phyloP scores from a whole-genome alignment of 2,888 invertebrate species.

The Tipula lateralis region DNA sequence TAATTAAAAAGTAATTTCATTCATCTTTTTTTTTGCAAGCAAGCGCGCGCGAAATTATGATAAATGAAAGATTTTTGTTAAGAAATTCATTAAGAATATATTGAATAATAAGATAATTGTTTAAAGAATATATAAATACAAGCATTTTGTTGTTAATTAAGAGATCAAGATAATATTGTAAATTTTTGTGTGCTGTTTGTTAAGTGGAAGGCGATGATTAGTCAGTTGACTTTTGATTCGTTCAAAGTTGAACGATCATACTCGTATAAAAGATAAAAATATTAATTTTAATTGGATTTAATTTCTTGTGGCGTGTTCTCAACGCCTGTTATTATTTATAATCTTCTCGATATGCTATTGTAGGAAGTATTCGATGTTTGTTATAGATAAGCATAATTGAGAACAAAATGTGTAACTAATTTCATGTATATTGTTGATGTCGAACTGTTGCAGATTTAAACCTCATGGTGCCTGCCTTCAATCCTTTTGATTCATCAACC shows the following conservation, averaged over 20 bases:
- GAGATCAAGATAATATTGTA: conserved; percentile 2
- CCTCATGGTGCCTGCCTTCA: no score
- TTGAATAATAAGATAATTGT: conserved; percentile 9
- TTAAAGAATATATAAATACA: not conserved
- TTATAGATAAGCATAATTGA: no score
- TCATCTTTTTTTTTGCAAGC: not conserved
- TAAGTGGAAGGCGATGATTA: not conserved
- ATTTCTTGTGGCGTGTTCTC: not conserved
- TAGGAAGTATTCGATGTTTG: not conserved
- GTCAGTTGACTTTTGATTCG: not conserved
- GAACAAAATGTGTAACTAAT: no score
- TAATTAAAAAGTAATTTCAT: not conserved
- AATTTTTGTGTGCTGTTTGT: not conserved
- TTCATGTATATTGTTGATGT: no score
- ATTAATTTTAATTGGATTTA: not conserved
- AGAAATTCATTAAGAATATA: not conserved
- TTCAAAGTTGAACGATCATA: not conserved
- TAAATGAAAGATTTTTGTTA: not conserved
- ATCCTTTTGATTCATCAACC: no score
- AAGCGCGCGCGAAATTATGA: not conserved
- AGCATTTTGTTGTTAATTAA: not conserved
- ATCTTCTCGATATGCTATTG: not conserved
- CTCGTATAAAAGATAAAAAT: no score
- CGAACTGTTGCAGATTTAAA: no score
- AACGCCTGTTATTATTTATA: not conserved